Evolutionary conservation across 2,888 invertebrate species (phyloP), one percentile per base, ranked within the genome.

Genomic region (Melinaea menophilus): DNA sequence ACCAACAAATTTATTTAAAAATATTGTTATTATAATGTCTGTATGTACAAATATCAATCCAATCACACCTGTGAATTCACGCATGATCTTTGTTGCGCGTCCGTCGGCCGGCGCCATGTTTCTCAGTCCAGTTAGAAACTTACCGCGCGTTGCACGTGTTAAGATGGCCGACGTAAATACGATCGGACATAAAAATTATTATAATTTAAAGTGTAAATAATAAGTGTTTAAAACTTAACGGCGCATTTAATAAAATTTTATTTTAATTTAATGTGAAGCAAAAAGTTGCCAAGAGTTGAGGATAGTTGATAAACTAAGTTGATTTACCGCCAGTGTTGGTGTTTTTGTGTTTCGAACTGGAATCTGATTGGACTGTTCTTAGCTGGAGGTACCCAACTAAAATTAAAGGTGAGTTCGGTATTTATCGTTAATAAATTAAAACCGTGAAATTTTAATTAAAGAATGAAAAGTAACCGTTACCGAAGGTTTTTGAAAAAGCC

Each of bases 111-210:
- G 73, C 82, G 85, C 83, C 86, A 86, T 84, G 81, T 80, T 79
- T 72, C 70, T 77, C 83, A 88, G 88, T 88, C 85, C 82, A 81
- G 85, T 83, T 85, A 81, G 69, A 79, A 71, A 70, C 76, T 76
- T 70, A 73, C 63, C 33, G 72, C 54, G 74, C 5, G 65, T n/a
- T 46, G 72, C 59, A 75, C 79, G 87, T 80, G 69, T 75, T 62
- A 69, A 65, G 63, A 72, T 72, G 70, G 71, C 70, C 58, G 61
- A 34, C 54, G 31, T 46, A 57, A 62, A 59, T 61, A 58, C 70
- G 70, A 67, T 67, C 70, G 69, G 56, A 58, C 60, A 64, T 56
- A 62, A 59, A 60, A 61, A 63, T 64, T 47, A 48, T 55, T 59
- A 13, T 58, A 22, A 35, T 63, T 58, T 56, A 56, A 51, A 51